Conservation (phyloP, 1,140 invertebrate species). For the Papilio machaon region DNA sequence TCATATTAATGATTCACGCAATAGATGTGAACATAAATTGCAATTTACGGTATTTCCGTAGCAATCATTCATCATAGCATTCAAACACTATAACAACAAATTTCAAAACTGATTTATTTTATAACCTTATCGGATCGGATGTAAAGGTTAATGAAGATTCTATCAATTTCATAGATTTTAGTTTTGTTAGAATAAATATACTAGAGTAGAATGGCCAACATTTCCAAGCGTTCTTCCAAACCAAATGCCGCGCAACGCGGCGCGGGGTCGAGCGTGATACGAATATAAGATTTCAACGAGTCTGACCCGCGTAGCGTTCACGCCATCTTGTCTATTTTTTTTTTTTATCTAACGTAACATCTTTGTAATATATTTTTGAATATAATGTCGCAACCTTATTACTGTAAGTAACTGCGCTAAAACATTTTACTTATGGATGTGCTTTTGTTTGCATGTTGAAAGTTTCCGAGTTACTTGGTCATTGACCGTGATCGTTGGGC, state of each 20-base stretch:
- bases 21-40: slow-evolving; percentile 15
- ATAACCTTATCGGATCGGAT: not conserved
- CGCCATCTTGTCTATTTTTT: slow-evolving; percentile 28
- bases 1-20: not conserved
- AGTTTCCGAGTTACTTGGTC: slow-evolving; percentile 51
- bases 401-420: slow-evolving; percentile 20
- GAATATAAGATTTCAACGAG: slow-evolving; percentile 62
- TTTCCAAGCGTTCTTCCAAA: slow-evolving; percentile 1
- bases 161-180: not conserved
- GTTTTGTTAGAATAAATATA: not conserved
- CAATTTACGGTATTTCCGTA: slow-evolving; percentile 9
- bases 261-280: slow-evolving; percentile 62
- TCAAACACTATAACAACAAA: not conserved
- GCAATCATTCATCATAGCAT: not conserved
- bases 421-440: not conserved
- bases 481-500: slow-evolving; percentile 62
- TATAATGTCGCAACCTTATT: not conserved
- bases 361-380: slow-evolving; percentile 15
- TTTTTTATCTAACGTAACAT: not conserved
- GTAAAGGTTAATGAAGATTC: not conserved
- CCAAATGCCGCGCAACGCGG: slow-evolving; percentile 18
- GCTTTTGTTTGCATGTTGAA: not conserved
- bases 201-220: not conserved
- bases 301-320: slow-evolving; percentile 30
- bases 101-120: not conserved